Evolutionary conservation across 2,113 vertebrate genomes (phyloP).

Genomic region (Falcunculus frontatus): DNA sequence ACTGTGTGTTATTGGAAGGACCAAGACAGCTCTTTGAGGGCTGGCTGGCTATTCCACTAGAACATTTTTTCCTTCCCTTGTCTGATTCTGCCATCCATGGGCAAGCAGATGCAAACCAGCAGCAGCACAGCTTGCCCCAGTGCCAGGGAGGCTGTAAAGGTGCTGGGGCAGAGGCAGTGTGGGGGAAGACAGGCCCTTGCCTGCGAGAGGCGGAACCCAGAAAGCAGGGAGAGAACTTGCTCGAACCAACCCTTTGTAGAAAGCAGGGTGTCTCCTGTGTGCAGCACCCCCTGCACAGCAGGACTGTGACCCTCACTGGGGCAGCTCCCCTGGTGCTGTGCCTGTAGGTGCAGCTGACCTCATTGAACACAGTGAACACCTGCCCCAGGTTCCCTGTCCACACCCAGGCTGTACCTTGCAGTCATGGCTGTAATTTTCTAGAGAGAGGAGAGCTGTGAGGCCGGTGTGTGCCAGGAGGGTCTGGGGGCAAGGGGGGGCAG

Average conservation of each 20-base stretch:
- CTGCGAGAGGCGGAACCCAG: not conserved
- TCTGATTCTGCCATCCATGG: not conserved
- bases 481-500: not conserved
- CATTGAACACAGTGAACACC: slow-evolving; percentile 81
- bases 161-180: not conserved
- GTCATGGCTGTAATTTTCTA: slow-evolving; percentile 87
- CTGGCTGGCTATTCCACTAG: not conserved
- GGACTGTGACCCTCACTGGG: not conserved
- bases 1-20: not conserved
- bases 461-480: not conserved
- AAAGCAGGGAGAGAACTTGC: not conserved
- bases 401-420: slow-evolving; percentile 82
- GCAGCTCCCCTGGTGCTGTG: not conserved
- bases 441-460: not conserved
- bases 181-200: not conserved
- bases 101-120: not conserved
- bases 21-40: not conserved
- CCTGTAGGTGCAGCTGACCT: slow-evolving; percentile 77
- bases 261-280: not conserved
- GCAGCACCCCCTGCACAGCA: not conserved
- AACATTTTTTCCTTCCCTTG: not conserved
- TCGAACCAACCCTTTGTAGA: not conserved
- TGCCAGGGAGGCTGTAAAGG: not conserved
- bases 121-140: not conserved
- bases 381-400: slow-evolving; percentile 89